These are phyloP conservation scores for Platycnemis pennipes DNA, from an alignment of 2,888 invertebrate species.

Conservation along the genomic window DNA sequence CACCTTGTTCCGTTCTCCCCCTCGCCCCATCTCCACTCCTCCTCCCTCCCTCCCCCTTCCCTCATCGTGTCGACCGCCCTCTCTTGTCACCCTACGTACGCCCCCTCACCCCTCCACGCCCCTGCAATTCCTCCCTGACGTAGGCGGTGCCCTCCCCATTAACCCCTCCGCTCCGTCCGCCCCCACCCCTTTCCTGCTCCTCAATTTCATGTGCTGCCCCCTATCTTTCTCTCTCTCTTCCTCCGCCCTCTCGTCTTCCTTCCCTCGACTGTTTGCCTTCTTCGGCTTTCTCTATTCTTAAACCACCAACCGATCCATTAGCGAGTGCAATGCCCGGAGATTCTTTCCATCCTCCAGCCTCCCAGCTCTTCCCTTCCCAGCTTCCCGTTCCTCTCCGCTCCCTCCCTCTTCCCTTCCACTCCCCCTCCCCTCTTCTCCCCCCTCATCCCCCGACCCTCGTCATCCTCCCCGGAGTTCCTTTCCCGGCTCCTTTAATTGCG, in stretches of 20 bases:
- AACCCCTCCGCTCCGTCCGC: not conserved
- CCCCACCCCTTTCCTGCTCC: not conserved
- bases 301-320: conserved; percentile 46
- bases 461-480: not conserved
- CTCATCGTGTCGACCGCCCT: not conserved
- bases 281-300: not conserved
- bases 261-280: not conserved
- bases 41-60: too few relatives aligned
- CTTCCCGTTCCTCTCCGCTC: not conserved
- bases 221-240: not conserved
- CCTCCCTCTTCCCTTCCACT: not conserved
- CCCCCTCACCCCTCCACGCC: not conserved
- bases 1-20: too few relatives aligned
- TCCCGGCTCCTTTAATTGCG: conserved; percentile 51
- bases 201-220: not conserved
- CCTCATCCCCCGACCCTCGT: not conserved
- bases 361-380: too few relatives aligned
- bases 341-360: conserved; percentile 50
- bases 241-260: not conserved
- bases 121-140: not conserved
- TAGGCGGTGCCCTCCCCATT: too few relatives aligned
- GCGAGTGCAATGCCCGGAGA: conserved; percentile 62
- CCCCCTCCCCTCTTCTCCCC: not conserved
- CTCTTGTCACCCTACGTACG: not conserved
- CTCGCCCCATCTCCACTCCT: not conserved